Conservation (phyloP, 2,797 vertebrate species). For the Halcyon smyrnensis region DNA sequence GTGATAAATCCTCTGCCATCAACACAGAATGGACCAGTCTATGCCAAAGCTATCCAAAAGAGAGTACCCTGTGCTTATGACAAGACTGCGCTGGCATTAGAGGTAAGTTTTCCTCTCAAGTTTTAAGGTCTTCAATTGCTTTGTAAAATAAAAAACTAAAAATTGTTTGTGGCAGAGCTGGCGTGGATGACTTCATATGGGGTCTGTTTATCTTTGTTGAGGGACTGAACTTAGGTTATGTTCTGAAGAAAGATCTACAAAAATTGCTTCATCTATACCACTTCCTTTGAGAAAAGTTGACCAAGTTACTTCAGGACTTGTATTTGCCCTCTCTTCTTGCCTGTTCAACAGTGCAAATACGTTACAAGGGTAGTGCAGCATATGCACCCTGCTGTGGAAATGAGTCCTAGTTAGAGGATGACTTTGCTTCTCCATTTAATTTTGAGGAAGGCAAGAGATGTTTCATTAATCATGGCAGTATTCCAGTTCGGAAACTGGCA, state of each 20-base stretch:
- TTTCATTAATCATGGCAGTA: not conserved
- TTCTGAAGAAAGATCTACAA: constrained; percentile 36
- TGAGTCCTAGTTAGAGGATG: not conserved
- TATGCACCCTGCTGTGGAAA: not conserved
- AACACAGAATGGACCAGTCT: constrained; percentile 95
- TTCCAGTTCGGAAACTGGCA: not conserved
- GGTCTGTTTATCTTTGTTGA: not conserved
- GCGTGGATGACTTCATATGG: not conserved
- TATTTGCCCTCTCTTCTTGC: not conserved
- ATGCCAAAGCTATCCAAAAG: constrained; percentile 97
- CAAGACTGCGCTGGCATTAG: constrained; percentile 95
- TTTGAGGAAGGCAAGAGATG: not conserved
- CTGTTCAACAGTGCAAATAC: not conserved
- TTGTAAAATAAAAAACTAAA: not conserved
- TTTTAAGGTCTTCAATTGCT: not conserved
- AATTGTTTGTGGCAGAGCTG: not conserved
- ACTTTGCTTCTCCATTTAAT: not conserved
- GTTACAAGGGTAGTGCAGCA: not conserved
- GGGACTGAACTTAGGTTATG: not conserved
- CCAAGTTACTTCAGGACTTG: not conserved
- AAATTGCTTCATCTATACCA: constrained; percentile 47
- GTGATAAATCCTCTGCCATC: constrained; percentile 90
- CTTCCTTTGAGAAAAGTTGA: constrained; percentile 43
- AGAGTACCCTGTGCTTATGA: constrained; percentile 98
- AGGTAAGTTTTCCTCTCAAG: constrained; percentile 82